Evolutionary conservation across 2,797 vertebrate species (phyloP).

Genomic region (Paedocypris micromegethes): DNA sequence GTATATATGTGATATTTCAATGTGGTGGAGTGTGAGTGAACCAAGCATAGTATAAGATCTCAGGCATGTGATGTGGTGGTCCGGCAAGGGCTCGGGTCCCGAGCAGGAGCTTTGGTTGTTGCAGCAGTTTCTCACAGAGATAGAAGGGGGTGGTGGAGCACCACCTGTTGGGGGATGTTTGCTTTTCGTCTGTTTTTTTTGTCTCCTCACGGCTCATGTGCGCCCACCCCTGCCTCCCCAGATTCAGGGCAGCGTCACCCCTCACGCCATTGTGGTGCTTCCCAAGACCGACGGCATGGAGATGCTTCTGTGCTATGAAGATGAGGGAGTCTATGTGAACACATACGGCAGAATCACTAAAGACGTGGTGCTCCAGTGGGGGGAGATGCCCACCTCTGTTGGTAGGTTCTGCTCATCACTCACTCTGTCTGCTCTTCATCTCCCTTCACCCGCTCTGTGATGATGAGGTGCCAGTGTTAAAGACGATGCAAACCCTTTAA

Average conservation of each 20-base stretch:
- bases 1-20: too few species aligned
- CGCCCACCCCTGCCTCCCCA: conserved; percentile 57
- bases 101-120: conserved; percentile 64
- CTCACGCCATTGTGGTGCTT: conserved; percentile 97
- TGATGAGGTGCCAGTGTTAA: too few species aligned
- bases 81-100: conserved; percentile 23
- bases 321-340: conserved; percentile 97
- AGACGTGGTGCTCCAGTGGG: conserved; percentile 99
- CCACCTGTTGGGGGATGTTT: conserved; percentile 52
- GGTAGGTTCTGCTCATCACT: conserved; percentile 77
- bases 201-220: conserved; percentile 51
- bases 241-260: conserved; percentile 98
- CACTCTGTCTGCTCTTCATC: conserved; percentile 48
- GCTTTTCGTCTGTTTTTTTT: conserved; percentile 45
- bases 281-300: conserved; percentile 99
- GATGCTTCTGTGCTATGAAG: conserved; percentile 99
- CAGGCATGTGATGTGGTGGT: conserved; percentile 45
- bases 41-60: not conserved
- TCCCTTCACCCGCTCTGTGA: conserved; percentile 32
- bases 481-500: too few species aligned
- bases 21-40: too few species aligned
- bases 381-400: conserved; percentile 99
- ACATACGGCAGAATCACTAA: conserved; percentile 98
- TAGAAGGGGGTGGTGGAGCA: conserved; percentile 35
- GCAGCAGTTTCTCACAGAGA: conserved; percentile 68